A percentile compares a stretch with the other conserved stretches of the same genome.
Evolutionary conservation across 2,113 vertebrate species (phyloP).

Genomic region (Rutilus rutilus): DNA sequence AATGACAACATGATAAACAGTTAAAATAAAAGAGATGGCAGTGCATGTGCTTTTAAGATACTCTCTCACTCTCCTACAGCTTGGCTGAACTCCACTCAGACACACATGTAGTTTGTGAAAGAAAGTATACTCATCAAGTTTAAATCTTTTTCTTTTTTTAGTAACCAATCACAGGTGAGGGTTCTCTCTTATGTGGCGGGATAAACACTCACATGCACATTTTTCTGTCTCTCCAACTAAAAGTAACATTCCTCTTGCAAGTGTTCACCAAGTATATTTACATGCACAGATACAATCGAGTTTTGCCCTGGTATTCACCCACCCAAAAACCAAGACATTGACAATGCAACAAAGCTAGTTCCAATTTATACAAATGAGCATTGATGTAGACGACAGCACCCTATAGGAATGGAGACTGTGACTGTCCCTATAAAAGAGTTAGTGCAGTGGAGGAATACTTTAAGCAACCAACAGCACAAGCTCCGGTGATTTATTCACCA

Average conservation of each 20-base stretch:
- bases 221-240: background rate
- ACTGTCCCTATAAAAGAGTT: background rate
- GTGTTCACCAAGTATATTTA: background rate
- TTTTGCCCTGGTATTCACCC: too few species aligned
- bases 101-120: conserved; percentile 30
- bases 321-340: too few species aligned
- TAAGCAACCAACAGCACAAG: background rate
- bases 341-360: too few species aligned
- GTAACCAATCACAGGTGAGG: conserved; percentile 74
- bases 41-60: conserved; percentile 35
- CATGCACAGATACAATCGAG: background rate
- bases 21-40: conserved; percentile 47
- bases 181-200: conserved; percentile 10
- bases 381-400: background rate
- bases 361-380: background rate
- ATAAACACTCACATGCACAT: background rate
- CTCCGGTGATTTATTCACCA: conserved; percentile 1
- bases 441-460: background rate
- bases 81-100: conserved; percentile 35
- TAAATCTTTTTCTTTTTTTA: conserved; percentile 29
- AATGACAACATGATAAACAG: conserved; percentile 50
- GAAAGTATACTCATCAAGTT: conserved; percentile 61
- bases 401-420: too few species aligned
- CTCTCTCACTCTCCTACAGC: conserved; percentile 31
- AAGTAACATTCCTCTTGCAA: background rate